Evolutionary conservation across 1,140 invertebrate genomes (phyloP).

Genomic region (Coptotermes formosanus): DNA sequence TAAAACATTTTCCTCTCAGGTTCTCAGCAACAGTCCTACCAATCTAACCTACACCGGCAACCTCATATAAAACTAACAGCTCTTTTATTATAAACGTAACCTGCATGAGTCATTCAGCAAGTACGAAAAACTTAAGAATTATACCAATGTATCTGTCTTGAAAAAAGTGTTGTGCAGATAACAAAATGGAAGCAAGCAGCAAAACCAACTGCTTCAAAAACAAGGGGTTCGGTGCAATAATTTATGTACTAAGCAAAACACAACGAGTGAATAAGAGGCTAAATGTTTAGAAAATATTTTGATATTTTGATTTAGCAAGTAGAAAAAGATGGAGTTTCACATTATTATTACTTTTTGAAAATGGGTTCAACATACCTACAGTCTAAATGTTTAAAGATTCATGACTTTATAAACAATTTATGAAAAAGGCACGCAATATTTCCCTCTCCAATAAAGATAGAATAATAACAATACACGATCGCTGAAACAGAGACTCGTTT

Average conservation of each 20-base stretch:
- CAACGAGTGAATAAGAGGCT: not conserved
- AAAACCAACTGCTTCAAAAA: too few species aligned
- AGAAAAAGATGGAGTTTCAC: slow-evolving; percentile 5
- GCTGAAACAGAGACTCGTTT: not conserved
- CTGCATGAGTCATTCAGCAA: too few species aligned
- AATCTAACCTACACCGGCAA: slow-evolving; percentile 6
- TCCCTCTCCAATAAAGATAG: not conserved
- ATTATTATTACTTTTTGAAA: not conserved
- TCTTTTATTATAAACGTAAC: too few species aligned
- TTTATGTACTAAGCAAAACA: not conserved
- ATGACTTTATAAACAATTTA: not conserved
- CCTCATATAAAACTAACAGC: not conserved
- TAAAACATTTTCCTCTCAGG: not conserved
- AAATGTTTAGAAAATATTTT: not conserved
- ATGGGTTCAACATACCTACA: not conserved
- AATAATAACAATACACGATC: slow-evolving; percentile 2
- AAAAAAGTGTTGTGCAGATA: not conserved
- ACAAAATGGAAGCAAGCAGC: not conserved
- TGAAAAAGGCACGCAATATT: not conserved
- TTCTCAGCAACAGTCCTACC: not conserved
- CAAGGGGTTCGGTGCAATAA: not conserved
- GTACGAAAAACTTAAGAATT: too few species aligned
- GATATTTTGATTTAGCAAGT: not conserved
- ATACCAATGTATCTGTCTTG: too few species aligned
- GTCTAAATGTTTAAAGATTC: not conserved